These are phyloP conservation scores for Malacosoma neustria DNA, from an alignment of 2,888 invertebrate species.

Conservation along the genomic window DNA sequence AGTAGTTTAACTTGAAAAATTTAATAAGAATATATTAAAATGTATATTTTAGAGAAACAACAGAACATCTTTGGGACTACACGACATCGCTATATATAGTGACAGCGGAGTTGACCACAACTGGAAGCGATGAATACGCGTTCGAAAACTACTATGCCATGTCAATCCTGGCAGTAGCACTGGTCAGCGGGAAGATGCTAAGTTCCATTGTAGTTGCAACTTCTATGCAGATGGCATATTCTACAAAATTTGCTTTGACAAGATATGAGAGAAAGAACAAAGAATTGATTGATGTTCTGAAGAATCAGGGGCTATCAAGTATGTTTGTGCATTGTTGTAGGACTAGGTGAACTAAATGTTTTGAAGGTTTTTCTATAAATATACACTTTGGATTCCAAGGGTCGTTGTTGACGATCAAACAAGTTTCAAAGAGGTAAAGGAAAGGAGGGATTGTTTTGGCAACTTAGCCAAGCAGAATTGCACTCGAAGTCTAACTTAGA, in stretches of 20 bases:
- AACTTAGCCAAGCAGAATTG: too few relatives aligned
- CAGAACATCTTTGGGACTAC: conserved; percentile 49
- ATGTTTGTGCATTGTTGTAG: too few relatives aligned
- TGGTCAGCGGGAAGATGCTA: conserved; percentile 54
- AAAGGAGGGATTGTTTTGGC: too few relatives aligned
- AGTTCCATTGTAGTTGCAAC: conserved; percentile 53
- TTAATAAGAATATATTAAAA: conserved; percentile 1
- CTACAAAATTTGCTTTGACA: conserved; percentile 48
- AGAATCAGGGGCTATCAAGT: conserved; percentile 61
- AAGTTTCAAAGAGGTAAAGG: too few relatives aligned
- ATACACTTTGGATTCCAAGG: too few relatives aligned
- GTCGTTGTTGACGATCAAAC: too few relatives aligned
- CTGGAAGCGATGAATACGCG: conserved; percentile 53
- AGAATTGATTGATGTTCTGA: conserved; percentile 51
- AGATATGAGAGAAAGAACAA: conserved; percentile 42
- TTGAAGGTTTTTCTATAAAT: too few relatives aligned
- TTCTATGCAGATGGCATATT: conserved; percentile 49
- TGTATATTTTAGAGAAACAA: conserved; percentile 30
- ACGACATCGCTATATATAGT: conserved; percentile 52
- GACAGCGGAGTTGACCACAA: conserved; percentile 39
- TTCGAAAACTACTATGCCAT: conserved; percentile 32
- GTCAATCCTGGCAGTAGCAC: conserved; percentile 35
- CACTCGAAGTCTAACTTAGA: too few relatives aligned
- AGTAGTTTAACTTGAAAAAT: too few relatives aligned
- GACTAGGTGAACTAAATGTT: too few relatives aligned